A percentile compares a stretch with the other conserved stretches of the same genome.
phyloP scores from a whole-genome alignment of 1,140 invertebrate species.

The Lordiphosa collinella region DNA sequence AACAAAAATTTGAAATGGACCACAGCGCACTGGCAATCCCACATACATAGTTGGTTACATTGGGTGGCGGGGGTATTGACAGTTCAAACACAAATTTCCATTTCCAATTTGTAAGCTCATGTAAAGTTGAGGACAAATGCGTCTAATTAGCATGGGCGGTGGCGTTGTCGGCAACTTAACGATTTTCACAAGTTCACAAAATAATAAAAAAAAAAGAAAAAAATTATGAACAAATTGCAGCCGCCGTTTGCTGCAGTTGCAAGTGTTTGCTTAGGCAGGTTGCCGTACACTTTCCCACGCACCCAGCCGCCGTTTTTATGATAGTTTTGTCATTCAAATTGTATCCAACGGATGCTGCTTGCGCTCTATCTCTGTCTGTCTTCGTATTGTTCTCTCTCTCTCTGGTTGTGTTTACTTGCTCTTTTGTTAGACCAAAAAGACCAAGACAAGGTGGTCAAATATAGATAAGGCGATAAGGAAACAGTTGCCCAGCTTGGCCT shows the following conservation, averaged over 20 bases:
- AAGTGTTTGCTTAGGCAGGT: slow-evolving; percentile 58
- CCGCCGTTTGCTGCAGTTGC: slow-evolving; percentile 13
- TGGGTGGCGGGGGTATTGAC: slow-evolving; percentile 36
- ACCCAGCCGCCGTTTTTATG: slow-evolving; percentile 46
- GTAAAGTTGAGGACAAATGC: slow-evolving; percentile 69
- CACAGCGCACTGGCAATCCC: slow-evolving; percentile 8
- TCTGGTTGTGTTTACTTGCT: slow-evolving; percentile 32
- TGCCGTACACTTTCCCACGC: slow-evolving; percentile 63
- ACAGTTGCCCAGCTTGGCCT: slow-evolving; percentile 25
- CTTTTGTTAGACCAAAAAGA: slow-evolving; percentile 27
- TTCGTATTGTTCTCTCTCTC: neutral
- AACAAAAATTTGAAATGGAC: slow-evolving; percentile 19
- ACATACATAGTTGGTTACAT: neutral
- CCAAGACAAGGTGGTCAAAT: slow-evolving; percentile 53
- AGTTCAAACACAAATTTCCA: slow-evolving; percentile 42
- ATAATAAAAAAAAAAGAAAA: slow-evolving; percentile 70
- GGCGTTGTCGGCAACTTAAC: slow-evolving; percentile 55
- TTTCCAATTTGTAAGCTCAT: slow-evolving; percentile 61
- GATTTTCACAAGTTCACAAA: slow-evolving; percentile 74
- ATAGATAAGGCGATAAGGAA: slow-evolving; percentile 53
- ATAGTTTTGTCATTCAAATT: slow-evolving; percentile 51
- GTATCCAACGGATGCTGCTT: slow-evolving; percentile 57
- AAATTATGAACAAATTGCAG: slow-evolving; percentile 60
- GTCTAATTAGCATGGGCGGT: slow-evolving; percentile 56
- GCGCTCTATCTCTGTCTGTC: neutral